These are phyloP conservation scores for Lynx canadensis DNA, from an alignment of 2,113 vertebrate genomes.

Conservation along the genomic window DNA sequence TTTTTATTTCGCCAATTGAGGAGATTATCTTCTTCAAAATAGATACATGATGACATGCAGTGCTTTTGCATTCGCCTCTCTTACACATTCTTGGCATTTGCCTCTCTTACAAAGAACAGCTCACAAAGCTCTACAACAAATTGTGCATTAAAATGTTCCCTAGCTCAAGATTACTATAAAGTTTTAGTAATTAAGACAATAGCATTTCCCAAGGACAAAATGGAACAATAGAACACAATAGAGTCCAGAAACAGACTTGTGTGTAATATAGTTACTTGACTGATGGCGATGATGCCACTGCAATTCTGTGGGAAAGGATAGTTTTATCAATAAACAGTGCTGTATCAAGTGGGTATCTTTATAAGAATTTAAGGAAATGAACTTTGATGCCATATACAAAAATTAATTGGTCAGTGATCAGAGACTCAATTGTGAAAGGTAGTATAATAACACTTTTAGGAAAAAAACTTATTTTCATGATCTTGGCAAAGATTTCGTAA, in stretches of 20 bases:
- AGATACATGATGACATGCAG: not conserved
- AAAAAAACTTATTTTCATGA: not conserved
- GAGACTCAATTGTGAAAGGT: not conserved
- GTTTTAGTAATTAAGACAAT: not conserved
- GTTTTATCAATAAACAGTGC: not conserved
- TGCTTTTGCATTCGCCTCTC: not conserved
- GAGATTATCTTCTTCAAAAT: not conserved
- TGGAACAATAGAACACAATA: not conserved
- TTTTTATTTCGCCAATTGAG: not conserved
- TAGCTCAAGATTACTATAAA: not conserved
- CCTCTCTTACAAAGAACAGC: not conserved
- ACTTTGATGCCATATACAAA: not conserved
- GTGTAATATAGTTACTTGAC: not conserved
- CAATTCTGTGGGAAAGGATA: not conserved
- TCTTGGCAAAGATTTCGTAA: conserved; percentile 25
- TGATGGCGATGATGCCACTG: not conserved
- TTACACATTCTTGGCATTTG: not conserved
- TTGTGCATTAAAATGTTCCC: not conserved
- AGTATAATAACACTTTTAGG: not conserved
- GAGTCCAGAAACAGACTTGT: not conserved
- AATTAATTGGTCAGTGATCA: not conserved
- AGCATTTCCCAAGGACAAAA: not conserved
- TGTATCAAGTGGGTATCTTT: not conserved
- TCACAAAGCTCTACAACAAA: conserved; percentile 25
- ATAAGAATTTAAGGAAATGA: not conserved